Percentiles rank a stretch among this genome's conserved stretches.
Evolutionary conservation across 2,888 invertebrate genomes (phyloP).

Genomic region (Petrophora chlorosata): DNA sequence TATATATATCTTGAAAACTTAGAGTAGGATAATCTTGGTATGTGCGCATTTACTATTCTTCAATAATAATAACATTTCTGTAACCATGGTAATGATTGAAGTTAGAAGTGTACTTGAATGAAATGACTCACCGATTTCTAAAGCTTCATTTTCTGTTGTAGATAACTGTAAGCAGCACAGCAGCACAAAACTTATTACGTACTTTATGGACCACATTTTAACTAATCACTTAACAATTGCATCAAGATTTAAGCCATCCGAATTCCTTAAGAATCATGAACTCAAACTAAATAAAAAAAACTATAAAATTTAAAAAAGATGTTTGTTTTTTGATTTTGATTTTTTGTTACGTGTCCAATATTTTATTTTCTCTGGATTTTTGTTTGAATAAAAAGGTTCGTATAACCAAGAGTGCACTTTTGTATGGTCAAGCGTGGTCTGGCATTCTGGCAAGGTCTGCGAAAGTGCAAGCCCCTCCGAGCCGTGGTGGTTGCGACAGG

Average conservation of each 20-base stretch:
- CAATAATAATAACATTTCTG: too few species aligned
- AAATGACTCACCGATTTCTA: constrained; percentile 59
- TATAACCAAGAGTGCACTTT: constrained; percentile 28
- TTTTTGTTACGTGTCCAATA: too few species aligned
- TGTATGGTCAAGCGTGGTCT: constrained; percentile 45
- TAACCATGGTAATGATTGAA: too few species aligned
- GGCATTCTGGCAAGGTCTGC: constrained; percentile 49
- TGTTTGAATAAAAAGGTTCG: constrained; percentile 12
- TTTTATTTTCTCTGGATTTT: too few species aligned
- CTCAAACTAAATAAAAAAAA: too few species aligned
- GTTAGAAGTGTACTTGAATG: background rate
- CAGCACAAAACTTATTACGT: constrained; percentile 49
- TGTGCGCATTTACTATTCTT: too few species aligned
- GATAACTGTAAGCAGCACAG: constrained; percentile 54
- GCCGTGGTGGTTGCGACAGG: constrained; percentile 51
- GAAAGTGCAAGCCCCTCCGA: constrained; percentile 65
- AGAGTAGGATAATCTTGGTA: too few species aligned
- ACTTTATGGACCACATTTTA: constrained; percentile 50
- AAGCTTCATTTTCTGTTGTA: constrained; percentile 49
- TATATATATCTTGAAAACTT: background rate
- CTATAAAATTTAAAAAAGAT: background rate
- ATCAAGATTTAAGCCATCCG: background rate
- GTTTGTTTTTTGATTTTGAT: background rate
- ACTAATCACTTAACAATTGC: constrained; percentile 1
- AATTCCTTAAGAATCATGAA: too few species aligned